Percentiles rank a stretch among this genome's conserved stretches.
Evolutionary conservation across 2,113 vertebrate species (phyloP).

Genomic region (Centropus unirufus): DNA sequence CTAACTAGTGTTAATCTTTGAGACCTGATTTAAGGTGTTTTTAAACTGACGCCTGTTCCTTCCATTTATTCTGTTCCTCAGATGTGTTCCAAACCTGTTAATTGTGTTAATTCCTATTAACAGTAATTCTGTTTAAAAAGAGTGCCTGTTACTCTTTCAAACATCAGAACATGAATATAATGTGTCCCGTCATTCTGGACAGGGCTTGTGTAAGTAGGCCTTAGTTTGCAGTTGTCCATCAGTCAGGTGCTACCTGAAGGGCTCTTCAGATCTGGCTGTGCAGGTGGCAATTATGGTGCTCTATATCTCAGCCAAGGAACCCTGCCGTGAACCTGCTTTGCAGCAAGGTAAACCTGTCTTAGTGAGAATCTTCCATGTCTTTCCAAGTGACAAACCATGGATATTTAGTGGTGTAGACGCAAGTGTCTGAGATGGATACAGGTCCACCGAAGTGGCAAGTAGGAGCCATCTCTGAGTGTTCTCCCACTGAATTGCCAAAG

Average conservation of each 20-base stretch:
- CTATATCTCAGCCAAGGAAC: background rate
- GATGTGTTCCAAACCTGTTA: background rate
- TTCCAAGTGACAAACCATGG: background rate
- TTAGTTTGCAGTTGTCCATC: background rate
- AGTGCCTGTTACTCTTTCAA: background rate
- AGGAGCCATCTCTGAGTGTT: background rate
- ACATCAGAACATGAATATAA: background rate
- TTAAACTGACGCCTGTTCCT: background rate
- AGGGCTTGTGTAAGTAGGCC: background rate
- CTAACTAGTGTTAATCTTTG: background rate
- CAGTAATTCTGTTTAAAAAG: background rate
- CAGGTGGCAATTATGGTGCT: background rate
- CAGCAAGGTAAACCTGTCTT: background rate
- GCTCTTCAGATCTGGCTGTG: background rate
- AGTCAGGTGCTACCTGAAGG: background rate
- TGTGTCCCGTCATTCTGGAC: background rate
- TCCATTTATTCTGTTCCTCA: background rate
- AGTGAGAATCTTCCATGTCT: background rate
- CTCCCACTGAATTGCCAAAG: background rate
- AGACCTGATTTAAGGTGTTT: background rate
- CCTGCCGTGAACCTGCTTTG: background rate
- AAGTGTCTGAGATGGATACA: background rate
- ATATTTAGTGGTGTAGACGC: background rate
- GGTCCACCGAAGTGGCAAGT: background rate
- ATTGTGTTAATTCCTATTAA: background rate